phyloP scores from a whole-genome alignment of 1,140 invertebrate species.

The Cydia strobilella region DNA sequence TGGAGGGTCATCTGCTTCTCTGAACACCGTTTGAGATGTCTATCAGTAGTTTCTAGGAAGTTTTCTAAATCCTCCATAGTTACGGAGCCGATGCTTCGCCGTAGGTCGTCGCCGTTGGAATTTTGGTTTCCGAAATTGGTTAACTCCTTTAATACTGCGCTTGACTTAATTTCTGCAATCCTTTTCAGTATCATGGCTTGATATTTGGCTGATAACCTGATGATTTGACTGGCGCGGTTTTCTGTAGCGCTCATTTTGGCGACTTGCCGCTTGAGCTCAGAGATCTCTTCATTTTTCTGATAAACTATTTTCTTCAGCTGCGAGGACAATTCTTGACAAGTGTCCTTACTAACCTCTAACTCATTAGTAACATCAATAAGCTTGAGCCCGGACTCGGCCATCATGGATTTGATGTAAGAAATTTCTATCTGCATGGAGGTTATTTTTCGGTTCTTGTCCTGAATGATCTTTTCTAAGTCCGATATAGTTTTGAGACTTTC shows the following conservation, averaged over 20 bases:
- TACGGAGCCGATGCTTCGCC: conserved; percentile 58
- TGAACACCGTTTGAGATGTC: conserved; percentile 60
- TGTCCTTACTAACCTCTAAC: conserved; percentile 64
- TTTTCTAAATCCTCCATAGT: conserved; percentile 74
- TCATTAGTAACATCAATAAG: conserved; percentile 64
- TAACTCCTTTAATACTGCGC: conserved; percentile 67
- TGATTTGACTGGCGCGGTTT: conserved; percentile 68
- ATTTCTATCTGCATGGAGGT: conserved; percentile 66
- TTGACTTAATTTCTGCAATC: conserved; percentile 71
- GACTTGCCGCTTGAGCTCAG: conserved; percentile 67
- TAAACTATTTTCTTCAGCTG: conserved; percentile 72
- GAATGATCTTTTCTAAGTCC: conserved; percentile 69
- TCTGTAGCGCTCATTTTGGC: conserved; percentile 68
- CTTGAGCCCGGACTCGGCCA: conserved; percentile 69
- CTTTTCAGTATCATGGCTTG: conserved; percentile 72
- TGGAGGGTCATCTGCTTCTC: conserved; percentile 66
- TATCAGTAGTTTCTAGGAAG: conserved; percentile 72
- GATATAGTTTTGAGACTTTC: conserved; percentile 67
- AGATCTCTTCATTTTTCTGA: conserved; percentile 73
- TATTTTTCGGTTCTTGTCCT: conserved; percentile 67
- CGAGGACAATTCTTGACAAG: conserved; percentile 63
- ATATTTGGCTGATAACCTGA: conserved; percentile 72
- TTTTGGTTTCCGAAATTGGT: conserved; percentile 65
- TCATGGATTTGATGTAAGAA: conserved; percentile 61
- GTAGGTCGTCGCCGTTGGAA: conserved; percentile 55